phyloP scores from a whole-genome alignment of 2,113 vertebrate genomes.

The Nibea coibor region DNA sequence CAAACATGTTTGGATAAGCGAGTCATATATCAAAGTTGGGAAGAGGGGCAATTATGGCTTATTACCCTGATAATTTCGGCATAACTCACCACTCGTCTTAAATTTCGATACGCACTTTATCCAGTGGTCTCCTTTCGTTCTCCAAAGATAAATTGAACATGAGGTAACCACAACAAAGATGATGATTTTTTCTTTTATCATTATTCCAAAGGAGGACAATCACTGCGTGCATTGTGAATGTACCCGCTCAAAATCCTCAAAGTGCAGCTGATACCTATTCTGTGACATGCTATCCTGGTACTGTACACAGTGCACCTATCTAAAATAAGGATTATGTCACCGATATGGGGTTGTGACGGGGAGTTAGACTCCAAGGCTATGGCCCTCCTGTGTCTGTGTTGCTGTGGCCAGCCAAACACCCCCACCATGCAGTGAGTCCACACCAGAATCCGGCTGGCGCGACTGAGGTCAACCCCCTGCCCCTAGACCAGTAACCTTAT shows the following conservation, averaged over 20 bases:
- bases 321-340: conserved; percentile 71
- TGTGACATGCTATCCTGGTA: conserved; percentile 53
- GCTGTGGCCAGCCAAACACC: conserved; percentile 41
- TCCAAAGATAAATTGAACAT: background rate
- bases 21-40: conserved; percentile 66
- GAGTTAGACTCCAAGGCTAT: conserved; percentile 33
- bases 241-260: conserved; percentile 5
- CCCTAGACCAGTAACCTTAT: conserved; percentile 71
- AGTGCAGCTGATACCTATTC: conserved; percentile 30
- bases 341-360: conserved; percentile 38
- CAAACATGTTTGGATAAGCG: conserved; percentile 73
- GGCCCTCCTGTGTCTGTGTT: conserved; percentile 36
- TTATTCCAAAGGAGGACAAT: conserved; percentile 18
- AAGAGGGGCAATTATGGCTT: conserved; percentile 61
- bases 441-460: conserved; percentile 59
- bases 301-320: conserved; percentile 48
- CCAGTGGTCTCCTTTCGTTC: background rate
- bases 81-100: conserved; percentile 2
- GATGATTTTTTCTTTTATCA: background rate
- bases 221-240: conserved; percentile 26
- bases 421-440: conserved; percentile 32
- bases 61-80: conserved; percentile 54
- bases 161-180: background rate
- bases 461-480: conserved; percentile 69
- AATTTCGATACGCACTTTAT: conserved; percentile 21